Percentiles rank a stretch among this genome's conserved stretches.
Evolutionary conservation across 2,797 vertebrate species (phyloP).

Genomic region (Mastacembelus armatus): DNA sequence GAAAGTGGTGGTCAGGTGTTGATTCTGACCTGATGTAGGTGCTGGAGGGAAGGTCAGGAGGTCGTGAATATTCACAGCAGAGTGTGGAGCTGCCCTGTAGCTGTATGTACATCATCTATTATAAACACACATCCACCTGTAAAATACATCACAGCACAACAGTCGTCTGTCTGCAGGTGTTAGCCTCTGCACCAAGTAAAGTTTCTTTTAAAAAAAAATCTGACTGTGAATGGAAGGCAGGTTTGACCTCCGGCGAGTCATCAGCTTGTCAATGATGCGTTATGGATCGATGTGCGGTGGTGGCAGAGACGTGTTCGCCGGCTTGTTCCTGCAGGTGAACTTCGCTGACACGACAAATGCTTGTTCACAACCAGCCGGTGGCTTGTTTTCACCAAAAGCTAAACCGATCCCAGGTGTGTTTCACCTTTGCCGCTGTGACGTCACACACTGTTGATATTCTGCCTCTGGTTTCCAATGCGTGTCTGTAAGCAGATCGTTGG

Average conservation of each 20-base stretch:
- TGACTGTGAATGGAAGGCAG: not conserved
- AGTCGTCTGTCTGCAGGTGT: not conserved
- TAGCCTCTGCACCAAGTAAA: not conserved
- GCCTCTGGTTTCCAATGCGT: conserved; percentile 10
- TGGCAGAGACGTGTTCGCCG: not conserved
- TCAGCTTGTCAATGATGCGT: not conserved
- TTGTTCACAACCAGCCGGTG: conserved; percentile 34
- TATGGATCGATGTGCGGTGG: conserved; percentile 30
- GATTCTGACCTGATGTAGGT: not conserved
- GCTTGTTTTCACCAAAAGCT: conserved; percentile 43
- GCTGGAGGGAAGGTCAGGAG: conserved; percentile 26
- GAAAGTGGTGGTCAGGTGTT: conserved; percentile 5
- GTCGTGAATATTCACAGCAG: conserved; percentile 25
- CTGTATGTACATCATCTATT: not conserved
- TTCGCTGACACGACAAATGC: conserved; percentile 25
- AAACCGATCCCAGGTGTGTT: conserved; percentile 53
- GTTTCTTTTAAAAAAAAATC: not conserved
- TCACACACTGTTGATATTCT: conserved; percentile 54
- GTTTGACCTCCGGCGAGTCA: conserved; percentile 26
- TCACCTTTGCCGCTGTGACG: conserved; percentile 40
- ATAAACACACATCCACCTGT: not conserved
- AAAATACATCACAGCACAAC: not conserved
- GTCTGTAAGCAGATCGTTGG: conserved; percentile 39
- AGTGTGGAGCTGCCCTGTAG: not conserved
- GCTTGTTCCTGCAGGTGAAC: conserved; percentile 36